Percentiles rank a stretch among this genome's conserved stretches.
Evolutionary conservation across 2,797 vertebrate genomes (phyloP).

Genomic region (Etheostoma perlongum): DNA sequence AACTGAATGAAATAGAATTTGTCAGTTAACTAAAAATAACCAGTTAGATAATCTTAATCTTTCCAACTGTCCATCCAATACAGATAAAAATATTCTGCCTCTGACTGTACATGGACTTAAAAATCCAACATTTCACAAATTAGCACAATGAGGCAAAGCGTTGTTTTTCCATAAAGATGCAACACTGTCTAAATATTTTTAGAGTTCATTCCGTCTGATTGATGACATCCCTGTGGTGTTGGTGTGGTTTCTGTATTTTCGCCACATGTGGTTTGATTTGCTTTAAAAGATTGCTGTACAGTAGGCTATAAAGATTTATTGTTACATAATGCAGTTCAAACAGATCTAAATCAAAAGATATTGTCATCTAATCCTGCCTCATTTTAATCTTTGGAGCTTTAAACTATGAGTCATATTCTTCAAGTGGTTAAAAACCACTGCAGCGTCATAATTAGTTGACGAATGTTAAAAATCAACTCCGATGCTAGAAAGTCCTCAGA

Average conservation of each 20-base stretch:
- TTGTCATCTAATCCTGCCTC: slow-evolving; percentile 48
- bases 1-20: slow-evolving; percentile 48
- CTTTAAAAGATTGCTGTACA: slow-evolving; percentile 40
- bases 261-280: slow-evolving; percentile 29
- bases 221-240: slow-evolving; percentile 45
- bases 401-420: slow-evolving; percentile 34
- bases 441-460: slow-evolving; percentile 53
- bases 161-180: slow-evolving; percentile 11
- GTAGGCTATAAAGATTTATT: slow-evolving; percentile 20
- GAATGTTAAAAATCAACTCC: slow-evolving; percentile 52
- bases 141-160: slow-evolving; percentile 20
- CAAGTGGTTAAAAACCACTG: slow-evolving; percentile 31
- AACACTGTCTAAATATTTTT: slow-evolving; percentile 37
- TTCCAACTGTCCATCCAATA: slow-evolving; percentile 30
- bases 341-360: slow-evolving; percentile 44
- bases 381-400: slow-evolving; percentile 43
- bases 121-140: slow-evolving; percentile 28
- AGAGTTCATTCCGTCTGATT: slow-evolving; percentile 24
- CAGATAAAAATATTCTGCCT: slow-evolving; percentile 38
- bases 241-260: slow-evolving; percentile 30
- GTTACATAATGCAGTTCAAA: slow-evolving; percentile 52
- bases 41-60: slow-evolving; percentile 52
- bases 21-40: slow-evolving; percentile 55
- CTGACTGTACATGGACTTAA: neutral
- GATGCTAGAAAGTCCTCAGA: slow-evolving; percentile 16